phyloP scores from a whole-genome alignment of 2,797 vertebrate species.

The Dendrocincla fuliginosa region DNA sequence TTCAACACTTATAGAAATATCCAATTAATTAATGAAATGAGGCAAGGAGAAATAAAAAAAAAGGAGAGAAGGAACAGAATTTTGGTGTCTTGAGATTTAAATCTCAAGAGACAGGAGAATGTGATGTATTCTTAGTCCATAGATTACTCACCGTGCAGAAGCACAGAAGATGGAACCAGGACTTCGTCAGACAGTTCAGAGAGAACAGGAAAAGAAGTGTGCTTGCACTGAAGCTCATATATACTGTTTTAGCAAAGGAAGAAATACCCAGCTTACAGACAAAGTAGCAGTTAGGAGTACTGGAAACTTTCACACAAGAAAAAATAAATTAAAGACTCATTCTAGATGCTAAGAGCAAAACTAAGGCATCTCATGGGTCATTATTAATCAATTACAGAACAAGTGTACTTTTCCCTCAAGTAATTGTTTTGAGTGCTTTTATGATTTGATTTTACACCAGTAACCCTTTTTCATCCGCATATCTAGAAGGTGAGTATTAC shows the following conservation, averaged over 20 bases:
- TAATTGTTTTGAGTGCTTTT: background rate
- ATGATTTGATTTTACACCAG: background rate
- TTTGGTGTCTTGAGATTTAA: background rate
- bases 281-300: background rate
- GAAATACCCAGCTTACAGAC: background rate
- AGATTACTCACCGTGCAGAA: background rate
- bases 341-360: background rate
- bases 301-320: background rate
- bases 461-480: background rate
- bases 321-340: background rate
- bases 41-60: background rate
- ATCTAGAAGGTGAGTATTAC: background rate
- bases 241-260: background rate
- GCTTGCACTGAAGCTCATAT: background rate
- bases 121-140: background rate
- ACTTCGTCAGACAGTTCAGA: background rate
- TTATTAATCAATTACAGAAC: background rate
- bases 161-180: background rate
- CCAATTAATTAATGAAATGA: background rate
- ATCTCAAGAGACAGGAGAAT: background rate
- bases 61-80: background rate
- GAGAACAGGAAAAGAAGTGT: accelerated
- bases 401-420: background rate
- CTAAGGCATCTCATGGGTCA: background rate
- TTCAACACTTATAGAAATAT: background rate